Conservation (phyloP, 2,888 invertebrate species). For the Drosophila conformis region DNA sequence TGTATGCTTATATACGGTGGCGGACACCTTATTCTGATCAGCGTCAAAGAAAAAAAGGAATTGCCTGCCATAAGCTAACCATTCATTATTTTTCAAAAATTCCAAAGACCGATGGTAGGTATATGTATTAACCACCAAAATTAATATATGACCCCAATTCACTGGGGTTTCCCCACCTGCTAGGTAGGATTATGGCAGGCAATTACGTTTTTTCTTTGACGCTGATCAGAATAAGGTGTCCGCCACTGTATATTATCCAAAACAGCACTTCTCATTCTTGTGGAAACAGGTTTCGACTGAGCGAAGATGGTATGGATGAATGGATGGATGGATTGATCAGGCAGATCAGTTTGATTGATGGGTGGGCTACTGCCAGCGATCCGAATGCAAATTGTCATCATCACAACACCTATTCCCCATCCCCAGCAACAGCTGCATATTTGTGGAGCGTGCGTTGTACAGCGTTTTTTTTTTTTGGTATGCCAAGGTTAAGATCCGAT, state of each 20-base stretch:
- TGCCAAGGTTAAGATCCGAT: slow-evolving; percentile 53
- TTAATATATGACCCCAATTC: no score
- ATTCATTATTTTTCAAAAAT: no score
- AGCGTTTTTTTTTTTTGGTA: slow-evolving; percentile 35
- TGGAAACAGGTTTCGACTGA: slow-evolving; percentile 9
- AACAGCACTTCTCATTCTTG: background rate
- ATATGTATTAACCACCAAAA: no score
- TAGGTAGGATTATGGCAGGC: no score
- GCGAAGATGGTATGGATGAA: background rate
- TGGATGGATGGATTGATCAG: background rate
- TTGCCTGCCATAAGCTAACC: no score
- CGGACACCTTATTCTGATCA: no score
- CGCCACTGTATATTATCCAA: slow-evolving; percentile 9
- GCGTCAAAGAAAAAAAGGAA: no score
- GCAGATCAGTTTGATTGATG: background rate
- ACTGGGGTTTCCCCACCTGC: no score
- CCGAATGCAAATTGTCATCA: slow-evolving; percentile 21
- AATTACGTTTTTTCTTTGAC: no score
- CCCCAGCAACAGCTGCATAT: slow-evolving; percentile 36
- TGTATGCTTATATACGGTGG: background rate
- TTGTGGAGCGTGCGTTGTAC: slow-evolving; percentile 36
- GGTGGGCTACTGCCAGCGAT: slow-evolving; percentile 15
- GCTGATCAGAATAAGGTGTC: no score
- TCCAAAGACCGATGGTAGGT: no score
- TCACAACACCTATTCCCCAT: background rate